Conservation (phyloP, 2,888 invertebrate species). For the Drosophila koepferae region DNA sequence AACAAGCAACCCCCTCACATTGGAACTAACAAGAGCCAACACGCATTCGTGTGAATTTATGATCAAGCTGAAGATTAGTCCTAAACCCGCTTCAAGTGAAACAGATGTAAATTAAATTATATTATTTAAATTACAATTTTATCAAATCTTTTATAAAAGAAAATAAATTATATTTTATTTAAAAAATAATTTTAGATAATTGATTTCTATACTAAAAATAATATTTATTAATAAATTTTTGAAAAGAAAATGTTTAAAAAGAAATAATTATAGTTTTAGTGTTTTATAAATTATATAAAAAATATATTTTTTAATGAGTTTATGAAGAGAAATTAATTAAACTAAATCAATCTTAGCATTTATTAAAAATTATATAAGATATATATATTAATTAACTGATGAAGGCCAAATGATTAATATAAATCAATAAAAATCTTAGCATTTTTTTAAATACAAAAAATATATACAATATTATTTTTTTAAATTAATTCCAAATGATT, state of each 20-base stretch:
- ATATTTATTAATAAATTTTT: too few species aligned
- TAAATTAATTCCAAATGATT: too few species aligned
- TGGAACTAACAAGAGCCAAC: not conserved
- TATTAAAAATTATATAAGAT: too few species aligned
- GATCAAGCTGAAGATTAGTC: conserved; percentile 1
- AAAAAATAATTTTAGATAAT: not conserved
- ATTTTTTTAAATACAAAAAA: too few species aligned
- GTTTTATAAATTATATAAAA: not conserved
- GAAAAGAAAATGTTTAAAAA: too few species aligned
- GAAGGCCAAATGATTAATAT: not conserved
- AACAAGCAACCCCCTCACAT: not conserved
- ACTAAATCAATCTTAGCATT: too few species aligned
- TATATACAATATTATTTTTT: not conserved
- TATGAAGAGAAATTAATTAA: too few species aligned
- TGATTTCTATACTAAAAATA: too few species aligned
- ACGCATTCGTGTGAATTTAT: conserved; percentile 36
- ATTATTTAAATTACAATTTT: not conserved
- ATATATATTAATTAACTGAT: not conserved
- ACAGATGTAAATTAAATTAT: conserved; percentile 5
- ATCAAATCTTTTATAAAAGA: not conserved
- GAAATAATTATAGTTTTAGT: too few species aligned
- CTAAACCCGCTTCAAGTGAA: not conserved
- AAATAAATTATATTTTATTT: too few species aligned
- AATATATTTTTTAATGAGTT: not conserved
- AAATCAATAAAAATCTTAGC: not conserved